Conservation (phyloP, 2,797 vertebrate genomes). For the Capromys pilorides region DNA sequence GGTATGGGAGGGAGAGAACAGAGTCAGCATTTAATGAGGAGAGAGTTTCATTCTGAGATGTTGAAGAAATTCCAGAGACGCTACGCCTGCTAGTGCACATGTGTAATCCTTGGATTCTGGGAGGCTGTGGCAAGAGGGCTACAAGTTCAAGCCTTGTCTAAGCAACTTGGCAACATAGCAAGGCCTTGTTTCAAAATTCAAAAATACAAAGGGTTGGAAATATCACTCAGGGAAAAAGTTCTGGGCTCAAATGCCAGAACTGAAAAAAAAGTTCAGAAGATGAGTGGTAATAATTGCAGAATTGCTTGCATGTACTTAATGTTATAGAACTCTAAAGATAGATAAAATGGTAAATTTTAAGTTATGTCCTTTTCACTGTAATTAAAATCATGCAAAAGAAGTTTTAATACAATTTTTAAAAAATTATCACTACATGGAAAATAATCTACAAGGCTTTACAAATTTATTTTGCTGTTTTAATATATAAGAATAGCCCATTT, state of each 20-base stretch:
- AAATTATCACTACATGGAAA: background rate
- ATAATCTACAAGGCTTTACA: background rate
- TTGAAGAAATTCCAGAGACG: background rate
- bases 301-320: rapidly evolving
- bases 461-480: background rate
- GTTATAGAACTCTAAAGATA: background rate
- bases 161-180: background rate
- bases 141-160: background rate
- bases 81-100: background rate
- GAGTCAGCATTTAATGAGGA: background rate
- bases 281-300: no score
- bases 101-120: background rate
- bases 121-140: background rate
- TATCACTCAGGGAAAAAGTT: background rate
- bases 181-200: background rate
- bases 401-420: background rate
- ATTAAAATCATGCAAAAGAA: background rate
- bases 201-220: background rate
- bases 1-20: background rate
- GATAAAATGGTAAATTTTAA: background rate
- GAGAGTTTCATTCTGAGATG: background rate
- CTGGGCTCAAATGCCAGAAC: background rate
- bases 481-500: background rate
- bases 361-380: background rate
- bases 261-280: background rate